Conservation (phyloP, 1,140 invertebrate species). For the Plectrocnemia conspersa region DNA sequence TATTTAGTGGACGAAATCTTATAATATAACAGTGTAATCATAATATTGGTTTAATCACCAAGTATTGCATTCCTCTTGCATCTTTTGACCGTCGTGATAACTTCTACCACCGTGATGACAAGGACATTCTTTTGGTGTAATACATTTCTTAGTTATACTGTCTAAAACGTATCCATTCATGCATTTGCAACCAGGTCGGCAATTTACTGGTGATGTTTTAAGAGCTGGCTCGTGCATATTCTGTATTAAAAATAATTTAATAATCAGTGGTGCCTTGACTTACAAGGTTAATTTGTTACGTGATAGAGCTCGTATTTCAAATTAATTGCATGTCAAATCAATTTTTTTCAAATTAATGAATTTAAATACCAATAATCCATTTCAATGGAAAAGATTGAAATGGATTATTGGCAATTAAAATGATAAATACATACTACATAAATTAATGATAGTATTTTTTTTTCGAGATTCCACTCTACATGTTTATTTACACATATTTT, state of each 20-base stretch:
- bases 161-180: slow-evolving; percentile 72
- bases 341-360: background rate
- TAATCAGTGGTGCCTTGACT: too few species aligned
- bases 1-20: too few species aligned
- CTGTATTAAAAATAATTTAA: slow-evolving; percentile 38
- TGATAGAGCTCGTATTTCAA: too few species aligned
- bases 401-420: too few species aligned
- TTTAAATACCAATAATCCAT: too few species aligned
- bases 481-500: too few species aligned
- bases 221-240: slow-evolving; percentile 63
- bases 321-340: background rate
- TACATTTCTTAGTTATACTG: slow-evolving; percentile 60
- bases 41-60: slow-evolving; percentile 64
- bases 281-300: too few species aligned
- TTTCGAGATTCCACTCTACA: too few species aligned
- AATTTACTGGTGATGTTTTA: slow-evolving; percentile 52
- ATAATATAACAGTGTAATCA: too few species aligned
- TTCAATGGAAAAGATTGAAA: too few species aligned
- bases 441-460: too few species aligned
- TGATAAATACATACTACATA: too few species aligned
- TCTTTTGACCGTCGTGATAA: slow-evolving; percentile 69
- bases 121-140: slow-evolving; percentile 67
- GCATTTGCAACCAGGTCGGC: slow-evolving; percentile 73
- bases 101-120: slow-evolving; percentile 83
- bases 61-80: slow-evolving; percentile 77